Evolutionary conservation across 2,888 invertebrate genomes (phyloP).

Genomic region (Apodemia duryi): DNA sequence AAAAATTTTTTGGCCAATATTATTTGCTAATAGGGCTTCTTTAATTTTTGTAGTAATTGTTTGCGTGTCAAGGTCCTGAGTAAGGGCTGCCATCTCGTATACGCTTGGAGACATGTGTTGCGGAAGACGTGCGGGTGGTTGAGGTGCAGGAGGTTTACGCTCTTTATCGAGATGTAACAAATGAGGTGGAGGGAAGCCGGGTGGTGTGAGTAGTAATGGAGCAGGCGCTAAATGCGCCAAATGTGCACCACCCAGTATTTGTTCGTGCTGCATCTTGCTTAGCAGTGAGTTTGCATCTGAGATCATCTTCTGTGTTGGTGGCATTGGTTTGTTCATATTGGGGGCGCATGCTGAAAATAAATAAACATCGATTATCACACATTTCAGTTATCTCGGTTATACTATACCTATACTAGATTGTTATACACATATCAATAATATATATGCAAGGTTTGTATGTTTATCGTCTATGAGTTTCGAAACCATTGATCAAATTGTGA

Average conservation of each 20-base stretch:
- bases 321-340: conserved; percentile 86
- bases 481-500: too few relatives aligned
- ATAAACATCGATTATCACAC: conserved; percentile 24
- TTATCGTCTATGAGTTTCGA: too few relatives aligned
- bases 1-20: conserved; percentile 98
- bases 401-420: conserved; percentile 24
- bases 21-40: conserved; percentile 96
- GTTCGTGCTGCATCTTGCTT: conserved; percentile 86
- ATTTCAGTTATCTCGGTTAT: conserved; percentile 15
- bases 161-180: conserved; percentile 80
- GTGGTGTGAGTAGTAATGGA: conserved; percentile 86
- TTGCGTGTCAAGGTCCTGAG: conserved; percentile 97
- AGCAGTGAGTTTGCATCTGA: conserved; percentile 83
- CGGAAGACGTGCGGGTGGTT: conserved; percentile 84
- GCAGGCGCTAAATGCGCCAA: conserved; percentile 75
- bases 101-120: conserved; percentile 96
- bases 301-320: conserved; percentile 88
- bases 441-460: too few relatives aligned
- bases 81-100: conserved; percentile 97
- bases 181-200: conserved; percentile 88
- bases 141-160: conserved; percentile 78
- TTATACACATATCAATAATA: too few relatives aligned
- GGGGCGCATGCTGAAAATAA: conserved; percentile 80
- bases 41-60: conserved; percentile 98
- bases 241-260: conserved; percentile 78